These are phyloP conservation scores for Coleophora flavipennella DNA, from an alignment of 2,888 invertebrate genomes.

Conservation along the genomic window DNA sequence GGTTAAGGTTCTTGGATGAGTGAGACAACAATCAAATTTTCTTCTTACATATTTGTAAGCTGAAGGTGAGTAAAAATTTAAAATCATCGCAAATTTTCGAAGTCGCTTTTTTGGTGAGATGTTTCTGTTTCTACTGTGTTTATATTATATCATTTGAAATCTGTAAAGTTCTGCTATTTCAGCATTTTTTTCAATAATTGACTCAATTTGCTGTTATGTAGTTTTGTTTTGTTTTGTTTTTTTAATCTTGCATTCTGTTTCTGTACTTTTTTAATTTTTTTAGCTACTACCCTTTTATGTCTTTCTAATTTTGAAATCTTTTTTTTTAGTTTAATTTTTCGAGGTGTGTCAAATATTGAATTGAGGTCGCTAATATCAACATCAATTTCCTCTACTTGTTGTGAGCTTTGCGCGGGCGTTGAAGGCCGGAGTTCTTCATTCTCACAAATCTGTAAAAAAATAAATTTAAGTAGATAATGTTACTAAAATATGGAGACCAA, in stretches of 20 bases:
- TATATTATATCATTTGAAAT: constrained; percentile 4
- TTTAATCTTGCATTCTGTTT: constrained; percentile 1
- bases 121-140: not conserved
- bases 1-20: constrained; percentile 16
- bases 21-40: not conserved
- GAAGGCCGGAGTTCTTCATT: not conserved
- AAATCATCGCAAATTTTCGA: constrained; percentile 1
- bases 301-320: not conserved
- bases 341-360: constrained; percentile 1
- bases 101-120: not conserved
- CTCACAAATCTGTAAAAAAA: not conserved
- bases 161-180: constrained; percentile 9
- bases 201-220: constrained; percentile 7
- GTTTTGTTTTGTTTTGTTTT: constrained; percentile 8
- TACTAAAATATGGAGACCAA: not conserved
- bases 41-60: constrained; percentile 1
- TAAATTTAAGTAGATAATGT: not conserved
- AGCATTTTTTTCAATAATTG: constrained; percentile 5
- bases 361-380: not conserved
- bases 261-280: constrained; percentile 1
- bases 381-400: not conserved
- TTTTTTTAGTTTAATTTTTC: constrained; percentile 1
- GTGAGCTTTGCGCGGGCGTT: not conserved
- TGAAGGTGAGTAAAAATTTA: constrained; percentile 1
- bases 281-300: not conserved